Base-by-base conservation (phyloP, 1,140 invertebrate species). In the Xylocopa sonorina region DNA sequence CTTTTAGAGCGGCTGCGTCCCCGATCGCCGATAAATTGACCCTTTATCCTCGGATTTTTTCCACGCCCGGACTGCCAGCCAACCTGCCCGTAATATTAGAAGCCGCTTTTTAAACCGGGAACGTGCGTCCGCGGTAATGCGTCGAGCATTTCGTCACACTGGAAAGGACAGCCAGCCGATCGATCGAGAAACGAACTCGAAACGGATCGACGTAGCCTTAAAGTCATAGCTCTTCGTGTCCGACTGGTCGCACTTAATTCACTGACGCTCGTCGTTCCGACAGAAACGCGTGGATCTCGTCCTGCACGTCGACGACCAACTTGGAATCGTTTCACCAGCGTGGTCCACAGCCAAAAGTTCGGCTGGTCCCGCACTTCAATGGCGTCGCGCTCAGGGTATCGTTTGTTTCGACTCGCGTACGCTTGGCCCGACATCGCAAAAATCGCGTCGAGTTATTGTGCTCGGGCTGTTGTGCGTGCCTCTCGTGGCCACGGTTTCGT, bases 401-500 rank as follows among this genome's bases (percentile, higher is more conserved):
- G 73, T 73, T 88, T 88, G 82, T 82, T 88, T 83, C 63, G 85
- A 64, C 75, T 63, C 57, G 43, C 72, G 74, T 78, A 57, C 72
- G 57, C 75, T n/a, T n/a, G n/a, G 83, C 51, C 62, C 77, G 82
- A 62, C 67, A 84, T 88, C 78, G 75, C 66, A 83, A 83, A 88
- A 88, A 83, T 83, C 60, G 64, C 78, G 50, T 48, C 66, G 32
- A 77, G 74, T 83, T 84, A 85, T 89, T 82, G 83, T 83, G 78
- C 64, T 73, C 58, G 27, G 69, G 74, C 43, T 41, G 74, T 34
- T 41, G 6, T 34, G 81, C 71, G 58, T 71, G 34, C 58, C n/a
- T 38, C 81, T 68, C 75, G 57, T 73, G 76, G 69, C 74, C 69
- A 69, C 74, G 50, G 50, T 75, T 83, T 50, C 69, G 32, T 21